Base-by-base conservation (phyloP, 2,113 vertebrate genomes). In the Hyaena hyaena region DNA sequence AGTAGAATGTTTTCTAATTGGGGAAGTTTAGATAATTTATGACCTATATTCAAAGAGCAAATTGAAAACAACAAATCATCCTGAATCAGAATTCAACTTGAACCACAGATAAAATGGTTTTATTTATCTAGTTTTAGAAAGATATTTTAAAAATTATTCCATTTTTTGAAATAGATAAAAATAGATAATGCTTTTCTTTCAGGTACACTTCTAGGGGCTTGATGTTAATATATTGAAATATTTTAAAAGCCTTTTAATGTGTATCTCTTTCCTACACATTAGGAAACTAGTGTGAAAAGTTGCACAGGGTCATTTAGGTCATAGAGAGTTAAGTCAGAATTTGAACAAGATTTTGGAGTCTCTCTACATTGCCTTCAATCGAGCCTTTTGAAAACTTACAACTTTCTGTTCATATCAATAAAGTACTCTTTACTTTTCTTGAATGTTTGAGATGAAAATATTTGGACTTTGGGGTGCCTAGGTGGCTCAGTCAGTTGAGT, bases 1-100 rank as follows among this genome's bases (percentile, higher is more conserved):
- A 55, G 33, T 26, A 45, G 53, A 12, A 48, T 58, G 90, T 19
- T 95, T 92, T 43, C 66, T 90, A 24, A 77, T 86, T 93, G 48
- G 31, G 19, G 63, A 93, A 71, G 31, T 93, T 94, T 55, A 90
- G 35, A 87, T 76, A 90, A 88, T 95, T 88, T 39, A 50, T 91
- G 61, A 93, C n/a, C 31, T 69, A 7, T 8, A 85, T 93, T 31
- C 39, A 95, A 92, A 84, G 21, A 94, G 8, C 63, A 90, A 90
- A 79, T 23, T 39, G 24, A 84, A 80, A 88, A 71, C 5, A 68
- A 48, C 1, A 85, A 91, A 69, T 92, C 55, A 79, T 86, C 96
- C 61, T 39, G 24, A 90, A 87, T 87, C 69, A 84, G n/a, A 94
- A 88, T 85, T 85, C n/a, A 87, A 77, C 50, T 68, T 84, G 45